Evolutionary conservation across 37 sponge, comb jelly and placozoan species (phyloP).

Genomic region (Aphrocallistes beatrix): DNA sequence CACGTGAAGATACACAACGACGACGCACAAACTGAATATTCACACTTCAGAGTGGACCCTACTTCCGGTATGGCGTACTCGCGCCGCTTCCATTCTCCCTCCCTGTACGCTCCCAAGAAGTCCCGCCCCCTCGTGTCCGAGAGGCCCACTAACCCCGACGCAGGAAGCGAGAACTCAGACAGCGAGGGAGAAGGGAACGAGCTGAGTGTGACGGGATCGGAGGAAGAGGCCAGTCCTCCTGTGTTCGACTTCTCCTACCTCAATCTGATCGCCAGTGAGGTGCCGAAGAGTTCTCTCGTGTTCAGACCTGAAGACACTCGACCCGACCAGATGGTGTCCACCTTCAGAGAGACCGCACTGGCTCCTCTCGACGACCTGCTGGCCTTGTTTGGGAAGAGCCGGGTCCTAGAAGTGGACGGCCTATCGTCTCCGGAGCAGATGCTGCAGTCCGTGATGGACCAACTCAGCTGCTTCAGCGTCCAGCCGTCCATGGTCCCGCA

Average conservation of each 20-base stretch:
- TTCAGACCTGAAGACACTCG: not conserved
- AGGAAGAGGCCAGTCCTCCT: not conserved
- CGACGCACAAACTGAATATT: not conserved
- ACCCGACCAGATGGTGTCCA: not conserved
- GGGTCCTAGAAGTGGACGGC: not conserved
- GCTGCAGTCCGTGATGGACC: not conserved
- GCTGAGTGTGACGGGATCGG: not conserved
- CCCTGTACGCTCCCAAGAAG: not conserved
- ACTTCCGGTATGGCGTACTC: not conserved
- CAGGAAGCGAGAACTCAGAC: not conserved
- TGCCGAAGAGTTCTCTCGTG: not conserved
- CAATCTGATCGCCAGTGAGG: not conserved
- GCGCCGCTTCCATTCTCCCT: not conserved
- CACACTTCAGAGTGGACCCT: not conserved
- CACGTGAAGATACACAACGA: slow-evolving; percentile 63
- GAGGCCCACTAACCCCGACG: not conserved
- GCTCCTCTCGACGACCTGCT: not conserved
- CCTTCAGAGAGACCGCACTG: not conserved
- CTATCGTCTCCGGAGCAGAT: not conserved
- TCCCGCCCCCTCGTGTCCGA: not conserved
- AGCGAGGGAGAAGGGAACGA: not conserved
- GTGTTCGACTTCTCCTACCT: not conserved
- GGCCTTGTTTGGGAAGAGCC: not conserved
- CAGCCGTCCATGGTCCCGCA: not conserved
- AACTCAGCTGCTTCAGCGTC: not conserved